Evolutionary conservation across 2,113 vertebrate species (phyloP).

Genomic region (Bubo scandiacus): DNA sequence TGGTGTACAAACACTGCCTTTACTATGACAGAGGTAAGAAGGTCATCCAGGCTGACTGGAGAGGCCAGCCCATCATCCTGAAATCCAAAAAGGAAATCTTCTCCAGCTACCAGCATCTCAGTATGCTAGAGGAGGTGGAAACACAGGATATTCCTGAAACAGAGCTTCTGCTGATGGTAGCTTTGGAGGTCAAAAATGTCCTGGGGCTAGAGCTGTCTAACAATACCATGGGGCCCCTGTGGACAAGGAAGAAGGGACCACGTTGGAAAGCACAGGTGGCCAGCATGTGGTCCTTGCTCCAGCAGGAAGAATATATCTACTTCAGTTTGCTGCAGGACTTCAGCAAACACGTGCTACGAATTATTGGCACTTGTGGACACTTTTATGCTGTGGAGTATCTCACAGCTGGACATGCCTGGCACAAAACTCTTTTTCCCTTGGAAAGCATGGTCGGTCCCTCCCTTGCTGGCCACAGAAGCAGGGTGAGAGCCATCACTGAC

Average conservation of each 20-base stretch:
- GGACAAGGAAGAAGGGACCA: slow-evolving; percentile 66
- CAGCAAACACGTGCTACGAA: slow-evolving; percentile 86
- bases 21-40: slow-evolving; percentile 94
- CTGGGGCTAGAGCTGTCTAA: slow-evolving; percentile 83
- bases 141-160: slow-evolving; percentile 76
- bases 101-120: slow-evolving; percentile 85
- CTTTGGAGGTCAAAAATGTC: slow-evolving; percentile 85
- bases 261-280: slow-evolving; percentile 85
- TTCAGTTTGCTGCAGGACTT: slow-evolving; percentile 89
- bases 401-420: slow-evolving; percentile 88
- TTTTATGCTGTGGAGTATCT: slow-evolving; percentile 95
- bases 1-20: slow-evolving; percentile 89
- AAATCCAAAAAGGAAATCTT: slow-evolving; percentile 94
- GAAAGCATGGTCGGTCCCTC: slow-evolving; percentile 52
- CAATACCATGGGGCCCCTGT: slow-evolving; percentile 76
- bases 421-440: slow-evolving; percentile 89
- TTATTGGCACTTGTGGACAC: slow-evolving; percentile 94
- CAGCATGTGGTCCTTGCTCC: slow-evolving; percentile 91
- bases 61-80: slow-evolving; percentile 84
- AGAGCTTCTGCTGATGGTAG: slow-evolving; percentile 87
- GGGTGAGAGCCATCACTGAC: slow-evolving; percentile 68
- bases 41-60: slow-evolving; percentile 92
- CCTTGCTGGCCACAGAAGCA: slow-evolving; percentile 43
- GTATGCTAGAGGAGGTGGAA: slow-evolving; percentile 77
- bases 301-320: slow-evolving; percentile 94